Conservation (phyloP, 1,140 invertebrate genomes). For the Cherax destructor region DNA sequence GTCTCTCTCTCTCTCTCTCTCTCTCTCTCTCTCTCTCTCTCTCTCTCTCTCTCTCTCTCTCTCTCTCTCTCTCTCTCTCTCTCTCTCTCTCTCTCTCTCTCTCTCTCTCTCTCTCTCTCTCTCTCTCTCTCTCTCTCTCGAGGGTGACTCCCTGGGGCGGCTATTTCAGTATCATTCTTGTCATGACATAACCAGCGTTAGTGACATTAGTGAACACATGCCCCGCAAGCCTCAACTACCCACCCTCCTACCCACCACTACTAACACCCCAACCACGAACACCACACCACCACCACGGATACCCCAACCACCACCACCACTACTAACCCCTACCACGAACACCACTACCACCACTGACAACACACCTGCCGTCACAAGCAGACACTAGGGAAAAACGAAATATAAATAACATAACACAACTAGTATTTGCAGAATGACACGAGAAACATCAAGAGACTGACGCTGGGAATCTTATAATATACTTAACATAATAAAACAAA, state of each 20-base stretch:
- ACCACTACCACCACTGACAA: not conserved
- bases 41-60: conserved; percentile 5
- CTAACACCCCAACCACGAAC: not conserved
- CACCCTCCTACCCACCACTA: not conserved
- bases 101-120: conserved; percentile 12
- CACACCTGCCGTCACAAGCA: too few species aligned
- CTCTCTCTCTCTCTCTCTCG: conserved; percentile 24
- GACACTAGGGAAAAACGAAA: too few species aligned
- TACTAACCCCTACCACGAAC: not conserved
- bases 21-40: not conserved
- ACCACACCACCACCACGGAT: too few species aligned
- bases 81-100: conserved; percentile 15
- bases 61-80: conserved; percentile 21
- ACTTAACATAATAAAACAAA: too few species aligned
- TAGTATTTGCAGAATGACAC: too few species aligned
- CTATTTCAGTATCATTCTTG: conserved; percentile 14
- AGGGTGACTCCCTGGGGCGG: not conserved
- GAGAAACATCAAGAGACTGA: too few species aligned
- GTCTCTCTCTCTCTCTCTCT: too few species aligned
- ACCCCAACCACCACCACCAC: not conserved
- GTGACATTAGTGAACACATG: not conserved
- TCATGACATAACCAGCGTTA: not conserved
- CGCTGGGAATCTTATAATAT: too few species aligned
- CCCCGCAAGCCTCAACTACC: not conserved
- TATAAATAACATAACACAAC: too few species aligned